Conservation (phyloP, 2,888 invertebrate species). For the Hyposoter dolosus region DNA sequence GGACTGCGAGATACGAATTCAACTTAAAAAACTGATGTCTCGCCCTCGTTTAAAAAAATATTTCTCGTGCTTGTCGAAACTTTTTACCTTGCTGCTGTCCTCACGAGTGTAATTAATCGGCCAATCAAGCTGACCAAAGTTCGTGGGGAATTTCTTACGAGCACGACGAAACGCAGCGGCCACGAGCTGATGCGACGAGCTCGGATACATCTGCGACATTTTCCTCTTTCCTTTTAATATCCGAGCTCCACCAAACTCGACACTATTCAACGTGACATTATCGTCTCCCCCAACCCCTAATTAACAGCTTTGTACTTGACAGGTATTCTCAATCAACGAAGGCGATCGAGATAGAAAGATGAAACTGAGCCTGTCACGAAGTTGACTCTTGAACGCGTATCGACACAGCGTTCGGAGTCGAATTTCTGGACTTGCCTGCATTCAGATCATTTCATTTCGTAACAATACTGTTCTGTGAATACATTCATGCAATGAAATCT, state of each 20-base stretch:
- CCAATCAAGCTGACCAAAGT: constrained; percentile 67
- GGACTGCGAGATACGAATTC: constrained; percentile 4
- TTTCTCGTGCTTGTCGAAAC: not conserved
- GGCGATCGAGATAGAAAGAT: not conserved
- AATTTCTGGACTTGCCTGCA: not conserved
- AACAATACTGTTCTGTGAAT: not conserved
- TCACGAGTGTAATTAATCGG: constrained; percentile 24
- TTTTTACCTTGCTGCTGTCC: constrained; percentile 43
- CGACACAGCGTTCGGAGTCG: not conserved
- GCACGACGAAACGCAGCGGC: constrained; percentile 81
- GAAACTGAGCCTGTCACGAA: not conserved
- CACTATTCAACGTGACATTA: constrained; percentile 37
- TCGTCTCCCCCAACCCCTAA: not conserved
- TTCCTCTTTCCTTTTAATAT: not conserved
- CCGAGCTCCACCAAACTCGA: not conserved
- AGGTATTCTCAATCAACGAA: not conserved
- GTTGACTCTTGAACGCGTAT: not conserved
- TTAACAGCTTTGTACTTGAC: constrained; percentile 10
- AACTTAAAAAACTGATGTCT: not conserved
- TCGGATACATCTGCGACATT: constrained; percentile 69
- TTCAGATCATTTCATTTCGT: not conserved
- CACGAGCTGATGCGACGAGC: constrained; percentile 77
- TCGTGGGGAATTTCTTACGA: constrained; percentile 79
- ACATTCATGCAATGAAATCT: no score
- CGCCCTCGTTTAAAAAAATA: not conserved